Conservation (phyloP, 2,888 invertebrate species). For the Synergus laeviventris region DNA sequence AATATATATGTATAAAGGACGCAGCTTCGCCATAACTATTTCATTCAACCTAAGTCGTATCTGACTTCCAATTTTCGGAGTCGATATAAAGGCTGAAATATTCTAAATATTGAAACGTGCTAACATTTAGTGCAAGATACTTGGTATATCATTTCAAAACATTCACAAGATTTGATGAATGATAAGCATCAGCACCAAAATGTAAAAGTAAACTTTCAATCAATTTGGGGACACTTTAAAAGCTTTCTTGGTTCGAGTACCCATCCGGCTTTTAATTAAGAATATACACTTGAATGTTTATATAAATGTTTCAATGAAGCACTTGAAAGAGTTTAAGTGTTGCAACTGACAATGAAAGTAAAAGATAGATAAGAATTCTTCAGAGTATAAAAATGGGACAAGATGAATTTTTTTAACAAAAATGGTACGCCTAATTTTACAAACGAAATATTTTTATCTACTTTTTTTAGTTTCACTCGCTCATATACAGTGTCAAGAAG, state of each 20-base stretch:
- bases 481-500: neutral
- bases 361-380: too few species aligned
- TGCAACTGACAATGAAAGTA: too few species aligned
- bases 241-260: neutral
- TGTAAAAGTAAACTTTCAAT: neutral
- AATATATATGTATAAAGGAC: neutral
- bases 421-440: too few species aligned
- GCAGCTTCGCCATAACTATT: neutral
- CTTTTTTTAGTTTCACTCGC: too few species aligned
- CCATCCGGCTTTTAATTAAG: neutral
- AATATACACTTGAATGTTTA: neutral
- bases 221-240: neutral
- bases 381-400: too few species aligned
- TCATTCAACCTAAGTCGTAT: neutral
- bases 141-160: too few species aligned
- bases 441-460: too few species aligned
- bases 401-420: too few species aligned
- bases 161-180: too few species aligned
- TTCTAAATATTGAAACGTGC: too few species aligned
- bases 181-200: too few species aligned
- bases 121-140: too few species aligned
- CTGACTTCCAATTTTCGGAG: neutral
- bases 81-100: neutral
- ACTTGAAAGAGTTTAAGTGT: neutral
- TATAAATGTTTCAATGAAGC: conserved; percentile 18